A percentile compares a stretch with the other conserved stretches of the same genome.
Conservation (phyloP, 2,113 vertebrate species). For the Puma concolor region DNA sequence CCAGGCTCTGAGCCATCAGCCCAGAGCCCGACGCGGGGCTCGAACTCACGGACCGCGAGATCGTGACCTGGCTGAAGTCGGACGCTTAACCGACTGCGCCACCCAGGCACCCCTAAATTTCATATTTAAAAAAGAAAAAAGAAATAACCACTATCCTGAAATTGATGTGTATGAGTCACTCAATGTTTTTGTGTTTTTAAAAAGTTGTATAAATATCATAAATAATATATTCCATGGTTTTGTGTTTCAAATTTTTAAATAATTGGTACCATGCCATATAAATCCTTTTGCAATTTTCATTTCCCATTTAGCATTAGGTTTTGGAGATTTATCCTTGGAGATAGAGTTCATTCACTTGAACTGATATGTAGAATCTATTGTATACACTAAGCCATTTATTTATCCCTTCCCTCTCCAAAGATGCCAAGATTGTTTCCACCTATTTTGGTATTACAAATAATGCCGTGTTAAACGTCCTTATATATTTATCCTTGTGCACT, state of each 20-base stretch:
- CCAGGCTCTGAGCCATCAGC: too few relatives aligned
- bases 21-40: too few relatives aligned
- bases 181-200: conserved; percentile 28
- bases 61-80: too few relatives aligned
- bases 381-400: not conserved
- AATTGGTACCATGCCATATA: not conserved
- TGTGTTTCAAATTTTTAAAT: not conserved
- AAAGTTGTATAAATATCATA: not conserved
- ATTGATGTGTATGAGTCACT: not conserved
- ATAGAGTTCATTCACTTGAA: not conserved
- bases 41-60: too few relatives aligned
- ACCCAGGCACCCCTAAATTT: too few relatives aligned
- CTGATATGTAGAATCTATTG: not conserved
- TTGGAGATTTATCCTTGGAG: not conserved
- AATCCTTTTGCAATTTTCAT: not conserved
- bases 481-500: not conserved
- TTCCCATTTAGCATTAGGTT: not conserved
- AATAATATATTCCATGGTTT: not conserved
- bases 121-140: too few relatives aligned
- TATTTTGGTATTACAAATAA: not conserved
- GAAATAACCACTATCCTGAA: not conserved
- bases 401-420: not conserved
- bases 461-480: not conserved
- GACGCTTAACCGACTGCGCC: too few relatives aligned
- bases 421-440: not conserved